Base-by-base conservation (phyloP, 1,140 invertebrate species). In the Belonocnema kinseyi region DNA sequence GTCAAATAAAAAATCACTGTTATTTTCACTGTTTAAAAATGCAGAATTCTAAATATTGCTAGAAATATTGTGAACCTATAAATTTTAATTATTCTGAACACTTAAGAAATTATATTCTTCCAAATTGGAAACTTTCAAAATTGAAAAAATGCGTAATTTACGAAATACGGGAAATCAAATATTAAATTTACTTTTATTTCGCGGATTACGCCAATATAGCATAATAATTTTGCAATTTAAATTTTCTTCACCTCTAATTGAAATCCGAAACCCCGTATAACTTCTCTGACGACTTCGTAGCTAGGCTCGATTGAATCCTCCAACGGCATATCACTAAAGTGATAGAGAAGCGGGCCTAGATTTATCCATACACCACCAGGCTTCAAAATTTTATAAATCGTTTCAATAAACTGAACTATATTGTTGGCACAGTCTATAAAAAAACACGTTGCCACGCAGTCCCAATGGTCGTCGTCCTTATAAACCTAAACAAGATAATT, bases 371-470 rank as follows among this genome's bases (percentile, higher is more conserved):
- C 90, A 0, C 96, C 97, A 4, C 96, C 96, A 14, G 97, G 97
- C 89, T 97, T 96, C 4, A 99, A 90, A 86, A 99, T 98, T 75
- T 95, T 94, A 89, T 96, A 97, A 86, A 99, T 99, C 21, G 95
- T 96, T 92, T 99, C 97, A 70, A 99, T 95, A 85, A 99, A 99
- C 79, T 96, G 95, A 40, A 99, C 95, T 7, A 99, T 95, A 90
- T 99, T 99, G 74, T 97, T 96, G 16, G 98, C 98, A 88, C 99
- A 99, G 89, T 99, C 99, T 76, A 99, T 97, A 88, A 99, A 99
- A 91, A 99, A 99, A 83, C 98, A 99, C 0, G 98, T 98, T 0
- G 96, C 96, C 2, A 99, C 94, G 88, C 97, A 98, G 87, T 99
- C 95, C 96, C 97, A 99, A 51, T 94, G 92, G 80, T 96, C 94